Evolutionary conservation across 2,888 invertebrate genomes (phyloP), one percentile per base, ranked within the genome.

Genomic region (Erebia ligea): DNA sequence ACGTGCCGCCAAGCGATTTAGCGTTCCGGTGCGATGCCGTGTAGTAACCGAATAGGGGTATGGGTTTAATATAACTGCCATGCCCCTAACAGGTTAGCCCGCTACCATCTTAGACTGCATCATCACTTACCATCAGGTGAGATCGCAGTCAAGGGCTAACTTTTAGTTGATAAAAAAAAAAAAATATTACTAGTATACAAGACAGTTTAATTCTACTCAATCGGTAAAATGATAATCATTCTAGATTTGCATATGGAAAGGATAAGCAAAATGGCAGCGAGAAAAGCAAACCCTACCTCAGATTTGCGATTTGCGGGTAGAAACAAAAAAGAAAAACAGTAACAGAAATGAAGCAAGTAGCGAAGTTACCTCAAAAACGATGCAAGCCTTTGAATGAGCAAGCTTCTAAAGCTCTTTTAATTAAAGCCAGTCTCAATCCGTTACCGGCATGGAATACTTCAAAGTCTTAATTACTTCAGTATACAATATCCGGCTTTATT

Each of bases 391-490:
- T 70, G 72, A 74, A 68, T 62, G 61, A 65, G 34, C 57, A 52
- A 72, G 72, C 57, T 34, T 34, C 34, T 34, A 5, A 34, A 34
- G 66, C 69, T 68, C 70, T 72, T 70, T 73, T 74, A 74, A 74
- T 74, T 72, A 74, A 69, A 70, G 52, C 70, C 54, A 68, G 67
- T 67, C 66, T 67, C 67, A 69, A 71, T 67, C 72, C 70, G 63
- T 13, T 17, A 17, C 17, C 54, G 45, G 57, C 21, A 45, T 5
- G 61, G 19, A 45, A 15, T 45, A 57, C 71, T 72, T 73, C 65
- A 72, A 25, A 68, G 56, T 68, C 69, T 71, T 71, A 72, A 72
- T 74, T 75, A 73, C 70, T 64, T 66, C 52, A 61, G 70, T 56
- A 67, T 67, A 69, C 72, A 75, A 72, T 66, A 63, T 62, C 62